Base-by-base conservation (phyloP, 1,140 invertebrate species). In the Habropoda laboriosa region DNA sequence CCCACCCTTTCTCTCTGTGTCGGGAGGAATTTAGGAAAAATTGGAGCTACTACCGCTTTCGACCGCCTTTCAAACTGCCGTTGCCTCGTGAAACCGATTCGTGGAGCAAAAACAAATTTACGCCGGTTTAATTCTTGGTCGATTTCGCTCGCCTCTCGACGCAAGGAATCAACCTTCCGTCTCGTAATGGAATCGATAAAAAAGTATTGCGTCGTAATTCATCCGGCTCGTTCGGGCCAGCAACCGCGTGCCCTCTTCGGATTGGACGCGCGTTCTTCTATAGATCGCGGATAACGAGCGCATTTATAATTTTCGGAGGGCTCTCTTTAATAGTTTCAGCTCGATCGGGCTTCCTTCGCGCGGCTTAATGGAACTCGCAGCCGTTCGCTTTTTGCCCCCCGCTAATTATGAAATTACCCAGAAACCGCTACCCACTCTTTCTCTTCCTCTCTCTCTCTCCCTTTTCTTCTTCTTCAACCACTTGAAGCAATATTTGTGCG, bases 391-490 rank as follows among this genome's bases (percentile, higher is more conserved):
- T 82, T 86, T 86, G 72, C 70, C 45, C 49, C 35, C 75, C 13
- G 79, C 60, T 87, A 87, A 86, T 86, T 86, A 85, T 81, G 70
- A 86, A 80, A 87, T 88, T 87, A 81, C 77, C 74, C 77, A 74
- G 74, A 68, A 84, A 77, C 73, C 47, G 78, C 73, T 24, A 70
- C 63, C 42, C 72, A 40, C 60, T 55, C 51, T 40, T 57, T 38
- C 49, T 24, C 72, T 71, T 53, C 68, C 35, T 7, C 60, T 75
- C 74, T 68, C 53, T 74, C 66, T 61, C 58, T 45, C 45, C 66
- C 42, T n/a, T 42, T 30, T 49, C 27, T 32, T n/a, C 64, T 70
- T 30, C 32, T 83, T 78, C 60, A 68, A 45, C 55, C 68, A 70
- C 75, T 51, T 47, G 35, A 21, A 80, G 79, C 73, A 76, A 83